phyloP scores from a whole-genome alignment of 2,113 vertebrate species.

The Apeltes quadracus region DNA sequence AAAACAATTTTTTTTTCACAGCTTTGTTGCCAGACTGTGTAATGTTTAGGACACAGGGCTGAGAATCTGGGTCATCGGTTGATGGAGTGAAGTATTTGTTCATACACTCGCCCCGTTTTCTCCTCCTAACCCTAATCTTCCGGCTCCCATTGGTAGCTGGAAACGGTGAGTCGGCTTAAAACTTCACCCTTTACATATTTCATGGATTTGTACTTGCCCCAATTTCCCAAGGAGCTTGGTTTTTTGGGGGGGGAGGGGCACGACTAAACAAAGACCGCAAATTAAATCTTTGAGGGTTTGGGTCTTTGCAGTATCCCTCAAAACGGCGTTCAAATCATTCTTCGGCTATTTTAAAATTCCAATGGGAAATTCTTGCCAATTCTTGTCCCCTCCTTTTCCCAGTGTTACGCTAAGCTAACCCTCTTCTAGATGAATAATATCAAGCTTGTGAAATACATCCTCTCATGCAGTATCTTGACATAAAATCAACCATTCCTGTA shows the following conservation, averaged over 20 bases:
- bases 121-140: slow-evolving; percentile 54
- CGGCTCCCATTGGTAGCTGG: slow-evolving; percentile 29
- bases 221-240: slow-evolving; percentile 41
- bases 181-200: slow-evolving; percentile 68
- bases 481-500: background rate
- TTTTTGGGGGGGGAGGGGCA: slow-evolving; percentile 34
- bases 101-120: slow-evolving; percentile 13
- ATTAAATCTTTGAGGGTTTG: slow-evolving; percentile 10
- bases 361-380: background rate
- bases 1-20: too few relatives aligned
- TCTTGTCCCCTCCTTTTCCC: background rate
- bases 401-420: background rate
- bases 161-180: slow-evolving; percentile 51
- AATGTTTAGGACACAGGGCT: background rate
- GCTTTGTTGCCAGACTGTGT: background rate
- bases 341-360: background rate
- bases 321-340: background rate
- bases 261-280: slow-evolving; percentile 20
- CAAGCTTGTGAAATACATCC: background rate
- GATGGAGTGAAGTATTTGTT: slow-evolving; percentile 37
- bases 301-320: background rate
- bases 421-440: background rate
- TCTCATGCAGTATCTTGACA: background rate
- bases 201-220: slow-evolving; percentile 63
- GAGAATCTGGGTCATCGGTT: slow-evolving; percentile 62